A percentile compares a stretch with the other conserved stretches of the same genome.
These are phyloP conservation scores for Drosophila anomelani DNA, from an alignment of 2,888 invertebrate species.

Conservation along the genomic window DNA sequence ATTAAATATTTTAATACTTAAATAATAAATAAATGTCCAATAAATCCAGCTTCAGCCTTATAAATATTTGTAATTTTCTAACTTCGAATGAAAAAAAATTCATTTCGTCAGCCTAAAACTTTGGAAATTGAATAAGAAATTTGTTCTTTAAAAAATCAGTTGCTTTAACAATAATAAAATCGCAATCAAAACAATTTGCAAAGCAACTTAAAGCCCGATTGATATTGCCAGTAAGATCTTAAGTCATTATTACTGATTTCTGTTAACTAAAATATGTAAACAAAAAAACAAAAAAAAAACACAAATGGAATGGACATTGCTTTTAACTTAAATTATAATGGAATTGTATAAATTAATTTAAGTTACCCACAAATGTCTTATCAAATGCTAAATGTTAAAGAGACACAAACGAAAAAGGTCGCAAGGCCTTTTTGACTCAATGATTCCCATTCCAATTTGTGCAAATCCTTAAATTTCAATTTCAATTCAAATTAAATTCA, in stretches of 20 bases:
- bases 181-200: too few relatives aligned
- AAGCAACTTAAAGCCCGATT: not conserved
- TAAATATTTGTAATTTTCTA: not conserved
- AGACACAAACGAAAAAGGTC: conserved; percentile 34
- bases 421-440: conserved; percentile 44
- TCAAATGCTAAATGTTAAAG: conserved; percentile 84
- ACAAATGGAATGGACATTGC: conserved; percentile 79
- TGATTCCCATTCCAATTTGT: conserved; percentile 80
- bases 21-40: not conserved
- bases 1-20: not conserved
- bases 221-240: conserved; percentile 7
- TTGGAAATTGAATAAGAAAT: too few relatives aligned
- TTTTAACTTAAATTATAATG: conserved; percentile 49
- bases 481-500: conserved; percentile 36
- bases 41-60: not conserved
- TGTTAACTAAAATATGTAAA: conserved; percentile 30
- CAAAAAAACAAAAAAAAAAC: conserved; percentile 19
- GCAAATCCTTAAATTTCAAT: conserved; percentile 43
- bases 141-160: not conserved
- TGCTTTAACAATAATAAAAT: not conserved
- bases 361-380: conserved; percentile 53
- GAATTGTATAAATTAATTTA: conserved; percentile 63
- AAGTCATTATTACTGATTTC: conserved; percentile 8
- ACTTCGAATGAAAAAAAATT: not conserved
- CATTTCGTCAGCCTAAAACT: accelerated